These are phyloP conservation scores for Oreochromis tanganicae DNA, from an alignment of 2,113 vertebrate species.

Conservation along the genomic window DNA sequence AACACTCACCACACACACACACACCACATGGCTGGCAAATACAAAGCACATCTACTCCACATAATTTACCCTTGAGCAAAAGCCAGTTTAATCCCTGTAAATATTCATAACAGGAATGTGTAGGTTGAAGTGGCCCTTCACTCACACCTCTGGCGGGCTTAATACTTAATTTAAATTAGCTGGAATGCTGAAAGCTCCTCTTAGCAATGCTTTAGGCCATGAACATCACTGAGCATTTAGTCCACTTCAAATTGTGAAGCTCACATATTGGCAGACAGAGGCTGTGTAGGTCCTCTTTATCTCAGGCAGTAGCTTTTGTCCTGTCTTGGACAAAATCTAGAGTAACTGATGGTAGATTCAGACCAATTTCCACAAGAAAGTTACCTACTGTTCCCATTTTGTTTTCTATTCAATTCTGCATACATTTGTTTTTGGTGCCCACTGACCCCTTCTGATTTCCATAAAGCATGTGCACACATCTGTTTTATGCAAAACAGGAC, in stretches of 20 bases:
- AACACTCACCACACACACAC: neutral
- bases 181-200: constrained; percentile 1
- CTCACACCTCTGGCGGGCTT: neutral
- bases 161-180: constrained; percentile 40
- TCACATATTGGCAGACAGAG: neutral
- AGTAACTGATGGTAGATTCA: neutral
- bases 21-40: neutral
- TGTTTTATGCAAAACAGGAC: neutral
- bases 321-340: neutral
- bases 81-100: constrained; percentile 23
- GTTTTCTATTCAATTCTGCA: neutral
- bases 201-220: neutral
- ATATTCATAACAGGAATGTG: constrained; percentile 35
- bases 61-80: constrained; percentile 1
- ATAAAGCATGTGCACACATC: neutral
- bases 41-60: constrained; percentile 1
- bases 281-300: neutral
- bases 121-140: constrained; percentile 50
- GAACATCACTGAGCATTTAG: neutral
- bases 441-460: neutral
- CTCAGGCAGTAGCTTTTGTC: neutral
- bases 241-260: neutral
- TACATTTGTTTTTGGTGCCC: neutral
- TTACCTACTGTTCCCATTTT: neutral
- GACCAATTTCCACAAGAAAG: neutral